Percentiles rank a stretch among this genome's conserved stretches.
These are phyloP conservation scores for Litocranius walleri DNA, from an alignment of 2,113 vertebrate species.

Conservation along the genomic window DNA sequence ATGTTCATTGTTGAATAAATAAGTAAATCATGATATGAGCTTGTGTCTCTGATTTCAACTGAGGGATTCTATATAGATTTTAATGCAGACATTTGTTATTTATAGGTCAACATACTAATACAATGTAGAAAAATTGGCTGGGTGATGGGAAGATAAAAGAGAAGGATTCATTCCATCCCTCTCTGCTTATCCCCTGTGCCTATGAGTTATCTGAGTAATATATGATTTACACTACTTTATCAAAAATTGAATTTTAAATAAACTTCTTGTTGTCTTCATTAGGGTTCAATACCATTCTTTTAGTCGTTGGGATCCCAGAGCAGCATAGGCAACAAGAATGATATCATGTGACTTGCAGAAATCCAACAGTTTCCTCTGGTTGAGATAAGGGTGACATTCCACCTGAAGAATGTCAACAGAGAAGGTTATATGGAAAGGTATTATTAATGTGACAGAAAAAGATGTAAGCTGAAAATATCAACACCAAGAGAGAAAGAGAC, in stretches of 20 bases:
- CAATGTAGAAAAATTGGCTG: background rate
- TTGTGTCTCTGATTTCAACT: background rate
- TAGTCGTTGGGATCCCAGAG: background rate
- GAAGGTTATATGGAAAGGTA: background rate
- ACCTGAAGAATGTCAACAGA: background rate
- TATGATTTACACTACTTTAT: background rate
- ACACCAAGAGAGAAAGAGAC: background rate
- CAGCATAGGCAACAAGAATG: background rate
- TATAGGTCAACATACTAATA: background rate
- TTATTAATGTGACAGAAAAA: background rate
- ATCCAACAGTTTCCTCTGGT: background rate
- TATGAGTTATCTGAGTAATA: background rate
- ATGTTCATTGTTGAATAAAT: no score
- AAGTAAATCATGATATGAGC: background rate
- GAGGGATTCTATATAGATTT: background rate
- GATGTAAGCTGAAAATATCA: background rate
- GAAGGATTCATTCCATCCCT: background rate
- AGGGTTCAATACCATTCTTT: background rate
- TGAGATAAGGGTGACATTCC: background rate
- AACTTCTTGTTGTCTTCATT: background rate
- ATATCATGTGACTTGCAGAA: background rate
- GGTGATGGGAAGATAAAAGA: background rate
- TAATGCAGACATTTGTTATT: background rate
- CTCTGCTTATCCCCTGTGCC: fast-evolving
- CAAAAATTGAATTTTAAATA: background rate